Percentiles rank a stretch among this genome's conserved stretches.
phyloP scores from a whole-genome alignment of 2,888 invertebrate genomes.

The Brachyptera risi region DNA sequence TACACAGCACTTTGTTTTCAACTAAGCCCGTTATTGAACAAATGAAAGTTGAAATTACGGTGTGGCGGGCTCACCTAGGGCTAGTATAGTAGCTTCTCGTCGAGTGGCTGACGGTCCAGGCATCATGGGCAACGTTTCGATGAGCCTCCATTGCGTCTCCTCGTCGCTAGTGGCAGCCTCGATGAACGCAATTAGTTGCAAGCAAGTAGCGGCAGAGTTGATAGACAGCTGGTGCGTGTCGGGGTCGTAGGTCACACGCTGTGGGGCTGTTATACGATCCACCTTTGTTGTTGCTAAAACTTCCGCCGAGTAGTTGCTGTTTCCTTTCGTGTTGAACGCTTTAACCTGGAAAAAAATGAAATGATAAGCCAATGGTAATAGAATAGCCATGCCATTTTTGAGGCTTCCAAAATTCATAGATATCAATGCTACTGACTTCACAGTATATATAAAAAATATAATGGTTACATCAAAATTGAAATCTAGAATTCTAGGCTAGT shows the following conservation, averaged over 20 bases:
- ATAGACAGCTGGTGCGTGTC: conserved; percentile 71
- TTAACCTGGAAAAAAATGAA: conserved; percentile 61
- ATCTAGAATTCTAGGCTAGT: too few relatives aligned
- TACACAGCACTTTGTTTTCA: too few relatives aligned
- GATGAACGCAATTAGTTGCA: conserved; percentile 70
- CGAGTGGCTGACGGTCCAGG: conserved; percentile 59
- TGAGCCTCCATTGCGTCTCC: conserved; percentile 58
- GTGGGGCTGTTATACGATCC: conserved; percentile 74
- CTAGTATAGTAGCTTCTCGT: conserved; percentile 65
- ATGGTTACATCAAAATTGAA: too few relatives aligned
- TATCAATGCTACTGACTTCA: too few relatives aligned
- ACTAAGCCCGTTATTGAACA: too few relatives aligned
- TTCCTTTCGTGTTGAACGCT: conserved; percentile 82
- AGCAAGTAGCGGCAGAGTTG: conserved; percentile 72
- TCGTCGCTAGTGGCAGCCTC: conserved; percentile 61
- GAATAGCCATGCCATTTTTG: too few relatives aligned
- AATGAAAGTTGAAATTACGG: background rate
- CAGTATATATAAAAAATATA: too few relatives aligned
- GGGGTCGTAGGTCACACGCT: conserved; percentile 79
- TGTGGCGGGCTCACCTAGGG: conserved; percentile 43
- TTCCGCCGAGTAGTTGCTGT: conserved; percentile 83
- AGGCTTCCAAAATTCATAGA: too few relatives aligned
- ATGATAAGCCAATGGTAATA: too few relatives aligned
- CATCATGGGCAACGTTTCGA: conserved; percentile 67
- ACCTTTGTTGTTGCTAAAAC: conserved; percentile 77